Conservation (phyloP, 2,113 vertebrate genomes). For the Myiozetetes cayanensis region DNA sequence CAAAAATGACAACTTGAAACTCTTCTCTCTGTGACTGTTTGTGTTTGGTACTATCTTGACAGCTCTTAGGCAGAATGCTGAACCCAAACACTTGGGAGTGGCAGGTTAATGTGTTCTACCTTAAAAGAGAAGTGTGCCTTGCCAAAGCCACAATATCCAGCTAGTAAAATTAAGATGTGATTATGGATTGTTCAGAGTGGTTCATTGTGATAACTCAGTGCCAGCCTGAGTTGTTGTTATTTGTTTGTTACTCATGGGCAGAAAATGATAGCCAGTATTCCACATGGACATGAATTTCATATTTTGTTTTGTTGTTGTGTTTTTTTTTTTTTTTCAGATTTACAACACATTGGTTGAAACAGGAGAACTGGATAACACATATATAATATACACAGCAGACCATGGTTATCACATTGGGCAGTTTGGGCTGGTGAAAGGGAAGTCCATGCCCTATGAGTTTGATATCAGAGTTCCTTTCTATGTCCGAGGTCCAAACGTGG, state of each 20-base stretch:
- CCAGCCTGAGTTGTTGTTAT: background rate
- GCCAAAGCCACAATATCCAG: background rate
- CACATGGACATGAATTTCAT: background rate
- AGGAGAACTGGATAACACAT: conserved; percentile 93
- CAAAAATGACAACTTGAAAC: background rate
- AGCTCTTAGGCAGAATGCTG: background rate
- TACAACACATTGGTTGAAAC: conserved; percentile 89
- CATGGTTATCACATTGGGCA: conserved; percentile 98
- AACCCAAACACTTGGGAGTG: background rate
- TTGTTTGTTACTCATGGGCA: background rate
- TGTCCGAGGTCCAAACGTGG: conserved; percentile 91
- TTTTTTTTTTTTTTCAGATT: conserved; percentile 70
- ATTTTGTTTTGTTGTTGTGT: background rate
- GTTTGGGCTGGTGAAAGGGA: conserved; percentile 96
- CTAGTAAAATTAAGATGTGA: background rate
- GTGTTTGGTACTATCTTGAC: background rate
- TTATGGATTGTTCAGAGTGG: background rate
- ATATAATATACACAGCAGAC: conserved; percentile 94
- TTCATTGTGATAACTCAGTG: background rate
- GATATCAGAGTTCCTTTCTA: conserved; percentile 97
- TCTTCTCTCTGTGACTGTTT: background rate
- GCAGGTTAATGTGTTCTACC: background rate
- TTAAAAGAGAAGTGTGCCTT: background rate
- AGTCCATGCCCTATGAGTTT: conserved; percentile 98
- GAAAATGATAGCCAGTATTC: background rate